Evolutionary conservation across 2,113 vertebrate species (phyloP).

Genomic region (Mesocricetus auratus): DNA sequence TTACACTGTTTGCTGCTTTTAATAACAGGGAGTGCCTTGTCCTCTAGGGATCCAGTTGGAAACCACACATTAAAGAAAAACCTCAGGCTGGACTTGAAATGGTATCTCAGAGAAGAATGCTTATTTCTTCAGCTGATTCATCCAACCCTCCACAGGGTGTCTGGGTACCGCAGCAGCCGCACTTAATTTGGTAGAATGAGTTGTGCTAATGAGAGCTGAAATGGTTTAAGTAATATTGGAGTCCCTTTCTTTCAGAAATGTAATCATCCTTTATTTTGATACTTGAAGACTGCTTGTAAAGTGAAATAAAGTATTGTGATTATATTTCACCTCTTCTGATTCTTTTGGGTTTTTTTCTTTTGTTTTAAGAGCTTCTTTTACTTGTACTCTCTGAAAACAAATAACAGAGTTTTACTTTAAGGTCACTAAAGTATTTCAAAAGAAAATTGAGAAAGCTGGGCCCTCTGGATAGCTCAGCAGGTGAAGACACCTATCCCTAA

Average conservation of each 20-base stretch:
- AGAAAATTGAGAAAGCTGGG: slow-evolving; percentile 7
- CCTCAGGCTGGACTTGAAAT: slow-evolving; percentile 56
- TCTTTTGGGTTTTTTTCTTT: too few species aligned
- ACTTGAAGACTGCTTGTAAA: slow-evolving; percentile 28
- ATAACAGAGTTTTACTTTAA: neutral
- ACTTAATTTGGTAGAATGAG: slow-evolving; percentile 79
- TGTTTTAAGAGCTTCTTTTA: neutral
- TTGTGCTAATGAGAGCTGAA: slow-evolving; percentile 80
- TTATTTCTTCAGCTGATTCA: slow-evolving; percentile 63
- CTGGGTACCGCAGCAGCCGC: slow-evolving; percentile 61
- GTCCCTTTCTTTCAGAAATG: slow-evolving; percentile 73
- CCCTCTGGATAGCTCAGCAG: neutral
- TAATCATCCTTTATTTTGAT: slow-evolving; percentile 72
- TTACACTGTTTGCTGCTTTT: slow-evolving; percentile 71
- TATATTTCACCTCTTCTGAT: slow-evolving; percentile 14
- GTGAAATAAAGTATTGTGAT: slow-evolving; percentile 65
- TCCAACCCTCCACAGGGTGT: slow-evolving; percentile 46
- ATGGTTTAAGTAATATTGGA: slow-evolving; percentile 55
- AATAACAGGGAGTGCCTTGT: slow-evolving; percentile 72
- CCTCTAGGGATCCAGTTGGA: slow-evolving; percentile 62
- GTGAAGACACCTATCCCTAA: neutral
- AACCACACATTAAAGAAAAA: slow-evolving; percentile 68
- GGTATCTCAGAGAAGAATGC: slow-evolving; percentile 63
- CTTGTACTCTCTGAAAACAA: slow-evolving; percentile 1
- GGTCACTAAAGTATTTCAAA: slow-evolving; percentile 32